Conservation (phyloP, 2,113 vertebrate species). For the Syngnathus typhle region DNA sequence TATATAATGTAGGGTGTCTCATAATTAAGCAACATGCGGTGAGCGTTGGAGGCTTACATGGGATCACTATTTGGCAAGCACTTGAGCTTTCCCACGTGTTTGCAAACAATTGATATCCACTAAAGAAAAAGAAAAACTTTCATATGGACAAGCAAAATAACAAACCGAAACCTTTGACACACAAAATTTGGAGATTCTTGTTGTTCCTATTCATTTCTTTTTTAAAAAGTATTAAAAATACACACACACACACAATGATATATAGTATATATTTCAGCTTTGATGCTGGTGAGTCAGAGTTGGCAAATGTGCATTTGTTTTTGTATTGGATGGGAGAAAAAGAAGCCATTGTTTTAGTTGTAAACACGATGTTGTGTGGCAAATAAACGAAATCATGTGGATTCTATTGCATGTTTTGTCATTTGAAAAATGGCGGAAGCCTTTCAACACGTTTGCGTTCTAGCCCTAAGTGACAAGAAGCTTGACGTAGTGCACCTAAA, state of each 20-base stretch:
- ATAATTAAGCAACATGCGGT: neutral
- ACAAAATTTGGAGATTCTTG: neutral
- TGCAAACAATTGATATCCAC: neutral
- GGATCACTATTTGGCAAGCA: neutral
- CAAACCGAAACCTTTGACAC: neutral
- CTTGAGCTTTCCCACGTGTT: neutral
- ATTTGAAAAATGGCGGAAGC: conserved; percentile 6
- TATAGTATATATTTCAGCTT: conserved; percentile 67
- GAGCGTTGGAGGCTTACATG: neutral
- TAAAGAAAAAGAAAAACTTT: neutral
- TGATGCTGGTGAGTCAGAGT: conserved; percentile 81
- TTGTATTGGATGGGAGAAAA: conserved; percentile 1
- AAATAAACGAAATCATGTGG: conserved; percentile 64
- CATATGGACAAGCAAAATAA: neutral
- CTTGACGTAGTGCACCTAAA: conserved; percentile 4
- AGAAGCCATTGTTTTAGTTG: conserved; percentile 34
- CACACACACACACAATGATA: too few species aligned
- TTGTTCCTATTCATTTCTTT: conserved; percentile 18
- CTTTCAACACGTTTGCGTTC: conserved; percentile 9
- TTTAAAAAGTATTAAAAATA: conserved; percentile 23
- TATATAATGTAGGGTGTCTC: neutral
- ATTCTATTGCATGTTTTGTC: conserved; percentile 27
- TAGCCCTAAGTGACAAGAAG: neutral
- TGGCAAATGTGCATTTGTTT: conserved; percentile 52
- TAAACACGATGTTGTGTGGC: conserved; percentile 52